Evolutionary conservation across 1,140 invertebrate species (phyloP), one percentile per base, ranked within the genome.

Genomic region (Ectropis grisescens): DNA sequence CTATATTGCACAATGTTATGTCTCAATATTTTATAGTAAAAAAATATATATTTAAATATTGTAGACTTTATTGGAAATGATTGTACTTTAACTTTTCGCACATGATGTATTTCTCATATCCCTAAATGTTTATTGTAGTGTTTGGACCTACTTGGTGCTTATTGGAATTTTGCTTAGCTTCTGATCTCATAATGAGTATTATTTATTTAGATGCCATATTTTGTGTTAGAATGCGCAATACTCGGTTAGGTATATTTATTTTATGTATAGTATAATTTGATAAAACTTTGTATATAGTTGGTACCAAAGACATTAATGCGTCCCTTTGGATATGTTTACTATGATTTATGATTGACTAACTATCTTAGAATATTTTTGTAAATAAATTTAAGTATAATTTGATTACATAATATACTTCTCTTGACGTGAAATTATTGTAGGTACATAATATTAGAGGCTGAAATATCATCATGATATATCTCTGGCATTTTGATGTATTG

Each of bases 181-280:
- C 64, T 76, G 75, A 80, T 80, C 75, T 80, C 75, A 80, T 71
- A 68, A 69, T 62, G 64, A 75, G 65, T 75, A 78, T 75, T 80
- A 78, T 70, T 78, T 75, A 75, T 72, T 67, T 70, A 69, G 68
- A 74, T 75, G 70, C 70, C 72, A 80, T 80, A 75, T 64, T 58
- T 59, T 58, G 43, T 67, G 53, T 61, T 54, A 59, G 51, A 29
- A 41, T 43, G 51, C 64, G 58, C 66, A 70, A 70, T 68, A 61
- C 59, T 60, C 50, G 40, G 47, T 58, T 67, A 67, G 58, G 50
- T 46, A 59, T 66, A 67, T 68, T 70, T 68, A 65, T 60, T 59
- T 49, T 37, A 39, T 51, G 33, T 52, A 49, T 37, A 47, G 25
- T n/a, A n/a, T n/a, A n/a, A n/a, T n/a, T 48, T 50, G 44, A 52